These are phyloP conservation scores for Phyllotreta striolata DNA, from an alignment of 2,888 invertebrate genomes.

Conservation along the genomic window DNA sequence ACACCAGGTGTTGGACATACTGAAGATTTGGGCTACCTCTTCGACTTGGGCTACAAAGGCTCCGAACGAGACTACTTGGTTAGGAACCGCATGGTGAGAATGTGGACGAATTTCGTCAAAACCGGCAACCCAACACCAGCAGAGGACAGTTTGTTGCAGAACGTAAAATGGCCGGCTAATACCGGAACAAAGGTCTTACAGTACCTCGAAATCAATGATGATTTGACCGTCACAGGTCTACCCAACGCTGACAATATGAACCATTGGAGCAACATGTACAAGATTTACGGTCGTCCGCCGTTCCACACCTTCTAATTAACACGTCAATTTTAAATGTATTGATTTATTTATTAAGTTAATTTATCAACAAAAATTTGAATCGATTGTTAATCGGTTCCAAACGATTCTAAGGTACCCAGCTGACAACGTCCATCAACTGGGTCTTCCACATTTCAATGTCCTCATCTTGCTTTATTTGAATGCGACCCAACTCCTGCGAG, in stretches of 20 bases:
- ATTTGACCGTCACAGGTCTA: slow-evolving; percentile 9
- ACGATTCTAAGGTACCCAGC: slow-evolving; percentile 45
- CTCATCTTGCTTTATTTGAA: slow-evolving; percentile 43
- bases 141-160: slow-evolving; percentile 36
- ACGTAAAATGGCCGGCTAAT: slow-evolving; percentile 35
- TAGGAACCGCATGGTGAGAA: slow-evolving; percentile 34
- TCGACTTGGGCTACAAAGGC: slow-evolving; percentile 33
- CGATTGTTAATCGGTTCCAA: background rate
- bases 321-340: background rate
- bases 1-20: slow-evolving; percentile 34
- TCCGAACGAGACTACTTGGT: slow-evolving; percentile 35
- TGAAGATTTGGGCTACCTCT: slow-evolving; percentile 45
- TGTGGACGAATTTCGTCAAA: slow-evolving; percentile 47
- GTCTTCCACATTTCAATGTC: slow-evolving; percentile 45
- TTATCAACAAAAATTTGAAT: too few relatives aligned
- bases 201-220: slow-evolving; percentile 31
- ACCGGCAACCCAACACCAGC: slow-evolving; percentile 43
- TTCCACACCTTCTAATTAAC: slow-evolving; percentile 34
- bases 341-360: too few relatives aligned
- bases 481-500: slow-evolving; percentile 42
- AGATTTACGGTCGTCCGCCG: slow-evolving; percentile 33
- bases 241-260: slow-evolving; percentile 21
- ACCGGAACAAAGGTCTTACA: background rate
- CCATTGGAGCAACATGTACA: slow-evolving; percentile 37
- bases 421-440: slow-evolving; percentile 46